These are phyloP conservation scores for Zenarchopterus dispar DNA, from an alignment of 2,797 vertebrate species.

Conservation along the genomic window DNA sequence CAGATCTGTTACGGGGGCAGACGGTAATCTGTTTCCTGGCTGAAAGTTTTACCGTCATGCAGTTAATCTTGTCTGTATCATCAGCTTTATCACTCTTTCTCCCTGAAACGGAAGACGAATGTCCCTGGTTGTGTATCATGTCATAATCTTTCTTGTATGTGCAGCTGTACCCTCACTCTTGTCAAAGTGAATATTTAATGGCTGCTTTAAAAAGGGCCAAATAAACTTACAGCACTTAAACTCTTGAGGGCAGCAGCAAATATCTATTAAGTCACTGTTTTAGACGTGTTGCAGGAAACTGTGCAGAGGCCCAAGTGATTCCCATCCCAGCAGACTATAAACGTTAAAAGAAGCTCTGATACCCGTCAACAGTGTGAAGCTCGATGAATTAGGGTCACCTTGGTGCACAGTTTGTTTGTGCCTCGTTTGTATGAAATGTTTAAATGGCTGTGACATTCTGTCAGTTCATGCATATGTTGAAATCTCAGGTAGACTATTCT, in stretches of 20 bases:
- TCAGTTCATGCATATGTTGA: conserved; percentile 7
- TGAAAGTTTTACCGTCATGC: conserved; percentile 39
- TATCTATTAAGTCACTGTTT: conserved; percentile 38
- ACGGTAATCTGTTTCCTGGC: conserved; percentile 55
- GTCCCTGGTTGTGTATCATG: not conserved
- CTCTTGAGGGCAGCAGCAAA: conserved; percentile 26
- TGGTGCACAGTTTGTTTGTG: conserved; percentile 52
- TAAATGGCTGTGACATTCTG: not conserved
- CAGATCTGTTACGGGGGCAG: conserved; percentile 51
- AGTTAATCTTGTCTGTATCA: conserved; percentile 49
- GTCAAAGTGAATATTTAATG: conserved; percentile 26
- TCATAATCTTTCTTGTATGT: not conserved
- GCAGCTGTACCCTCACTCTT: conserved; percentile 2
- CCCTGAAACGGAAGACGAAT: conserved; percentile 18
- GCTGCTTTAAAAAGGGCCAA: conserved; percentile 12
- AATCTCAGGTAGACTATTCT: conserved; percentile 3
- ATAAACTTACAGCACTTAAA: conserved; percentile 30
- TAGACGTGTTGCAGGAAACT: conserved; percentile 20
- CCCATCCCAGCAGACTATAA: too few relatives aligned
- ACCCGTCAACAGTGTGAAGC: conserved; percentile 53
- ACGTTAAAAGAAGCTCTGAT: conserved; percentile 28
- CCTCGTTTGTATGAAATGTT: conserved; percentile 27
- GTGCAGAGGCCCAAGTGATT: not conserved
- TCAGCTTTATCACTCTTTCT: conserved; percentile 16
- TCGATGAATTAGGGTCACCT: conserved; percentile 67